Conservation (phyloP, 2,888 invertebrate genomes). For the Neoascia interrupta region DNA sequence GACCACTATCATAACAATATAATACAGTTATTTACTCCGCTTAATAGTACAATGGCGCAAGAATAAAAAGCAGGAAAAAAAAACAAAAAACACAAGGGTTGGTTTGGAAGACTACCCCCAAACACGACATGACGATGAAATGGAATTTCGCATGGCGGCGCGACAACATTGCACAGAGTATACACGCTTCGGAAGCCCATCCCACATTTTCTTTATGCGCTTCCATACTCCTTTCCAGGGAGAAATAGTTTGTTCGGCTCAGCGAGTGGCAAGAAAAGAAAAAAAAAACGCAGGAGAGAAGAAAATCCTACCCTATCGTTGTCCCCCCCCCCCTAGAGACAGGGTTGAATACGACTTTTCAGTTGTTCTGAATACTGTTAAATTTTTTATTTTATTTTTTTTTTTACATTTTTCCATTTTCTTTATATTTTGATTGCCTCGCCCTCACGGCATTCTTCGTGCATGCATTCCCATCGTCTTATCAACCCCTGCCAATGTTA, state of each 20-base stretch:
- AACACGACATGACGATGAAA: slow-evolving; percentile 53
- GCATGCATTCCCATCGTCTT: slow-evolving; percentile 56
- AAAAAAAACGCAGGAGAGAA: slow-evolving; percentile 19
- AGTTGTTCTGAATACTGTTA: slow-evolving; percentile 17
- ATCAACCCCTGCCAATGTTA: slow-evolving; percentile 61
- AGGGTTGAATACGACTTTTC: slow-evolving; percentile 12
- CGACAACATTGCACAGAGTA: slow-evolving; percentile 43
- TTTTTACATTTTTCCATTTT: slow-evolving; percentile 28
- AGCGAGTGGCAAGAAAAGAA: neutral
- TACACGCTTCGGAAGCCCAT: slow-evolving; percentile 58
- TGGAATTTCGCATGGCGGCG: slow-evolving; percentile 64
- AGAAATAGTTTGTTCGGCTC: slow-evolving; percentile 47
- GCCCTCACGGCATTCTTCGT: slow-evolving; percentile 57
- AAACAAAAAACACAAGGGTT: slow-evolving; percentile 23
- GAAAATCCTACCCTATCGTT: slow-evolving; percentile 19
- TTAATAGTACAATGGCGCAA: slow-evolving; percentile 58
- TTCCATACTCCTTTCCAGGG: neutral
- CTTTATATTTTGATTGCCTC: slow-evolving; percentile 65
- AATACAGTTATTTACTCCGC: slow-evolving; percentile 65
- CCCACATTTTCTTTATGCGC: slow-evolving; percentile 41
- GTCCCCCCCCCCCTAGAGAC: neutral
- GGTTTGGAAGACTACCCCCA: slow-evolving; percentile 55
- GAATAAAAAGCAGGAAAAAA: slow-evolving; percentile 2
- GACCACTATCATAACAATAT: slow-evolving; percentile 64
- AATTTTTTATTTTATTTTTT: slow-evolving; percentile 32